phyloP scores from a whole-genome alignment of 2,113 vertebrate genomes.

The Epinephelus moara region DNA sequence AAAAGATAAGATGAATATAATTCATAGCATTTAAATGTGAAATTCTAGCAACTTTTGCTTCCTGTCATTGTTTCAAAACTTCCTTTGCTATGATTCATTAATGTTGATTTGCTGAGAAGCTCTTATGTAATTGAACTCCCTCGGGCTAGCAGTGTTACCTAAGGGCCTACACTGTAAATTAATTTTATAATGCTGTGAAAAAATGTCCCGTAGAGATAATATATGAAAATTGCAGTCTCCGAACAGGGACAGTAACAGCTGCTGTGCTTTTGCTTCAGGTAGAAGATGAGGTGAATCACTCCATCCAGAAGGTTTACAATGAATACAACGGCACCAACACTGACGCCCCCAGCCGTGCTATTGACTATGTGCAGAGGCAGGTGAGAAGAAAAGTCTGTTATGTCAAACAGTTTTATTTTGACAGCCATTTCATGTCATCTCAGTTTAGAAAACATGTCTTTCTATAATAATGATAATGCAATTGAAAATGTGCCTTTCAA shows the following conservation, averaged over 20 bases:
- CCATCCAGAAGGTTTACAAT: conserved; percentile 95
- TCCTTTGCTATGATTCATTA: not conserved
- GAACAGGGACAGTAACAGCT: not conserved
- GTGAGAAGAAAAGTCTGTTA: conserved; percentile 79
- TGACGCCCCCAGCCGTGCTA: conserved; percentile 96
- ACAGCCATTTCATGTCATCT: too few species aligned
- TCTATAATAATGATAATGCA: too few species aligned
- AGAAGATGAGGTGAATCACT: conserved; percentile 94
- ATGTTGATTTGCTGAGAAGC: not conserved
- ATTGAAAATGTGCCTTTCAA: too few species aligned
- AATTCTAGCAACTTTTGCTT: not conserved
- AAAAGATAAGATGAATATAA: not conserved
- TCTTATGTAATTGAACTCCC: not conserved
- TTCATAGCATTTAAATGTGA: not conserved
- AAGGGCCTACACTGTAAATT: not conserved
- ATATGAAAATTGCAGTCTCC: not conserved
- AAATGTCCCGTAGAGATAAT: not conserved
- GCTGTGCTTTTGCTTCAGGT: conserved; percentile 84
- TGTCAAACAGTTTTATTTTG: not conserved
- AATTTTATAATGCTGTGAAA: conserved; percentile 3
- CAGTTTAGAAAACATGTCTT: too few species aligned
- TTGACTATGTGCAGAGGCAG: conserved; percentile 98
- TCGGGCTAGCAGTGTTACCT: not conserved
- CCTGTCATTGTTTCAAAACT: not conserved
- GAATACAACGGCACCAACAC: conserved; percentile 94